Base-by-base conservation (phyloP, 1,140 invertebrate genomes). In the Daktulosphaira vitifoliae region DNA sequence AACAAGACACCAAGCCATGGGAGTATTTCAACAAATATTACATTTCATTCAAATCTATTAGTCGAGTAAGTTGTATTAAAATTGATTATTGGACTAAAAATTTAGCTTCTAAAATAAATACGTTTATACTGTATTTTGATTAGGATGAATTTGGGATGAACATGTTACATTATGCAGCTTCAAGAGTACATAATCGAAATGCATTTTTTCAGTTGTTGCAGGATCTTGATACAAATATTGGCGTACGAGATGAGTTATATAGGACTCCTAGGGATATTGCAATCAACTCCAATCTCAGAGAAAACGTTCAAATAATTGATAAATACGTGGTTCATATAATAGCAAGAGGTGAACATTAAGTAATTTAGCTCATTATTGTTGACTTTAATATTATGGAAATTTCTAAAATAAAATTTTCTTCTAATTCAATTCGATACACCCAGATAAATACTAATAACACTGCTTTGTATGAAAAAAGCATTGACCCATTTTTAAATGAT, bases 141-240 rank as follows among this genome's bases (percentile, higher is more conserved):
- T 65, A 89, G 86, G 89, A 92, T 69, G 89, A 92, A 72, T 85
- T 90, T 68, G 90, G 90, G 0, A 88, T 92, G 73, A 90, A 84
- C 48, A 85, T 91, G 78, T 74, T 93, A n/a, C 91, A 94, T 74
- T 91, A 90, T 74, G 88, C 89, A 2, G 87, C 87, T 0, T 82
- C 85, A 0, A 79, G 88, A 18, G 80, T 86, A 1, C 88, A 90
- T 73, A 81, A 84, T 0, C 80, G 85, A 33, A 86, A 88, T 65
- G 86, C 84, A 0, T 76, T 92, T 6, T 85, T 86, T 71, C 83
- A 89, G 65, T 74, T 91, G 2, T 77, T 93, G 0, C 79, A 87
- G 71, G 88, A 92, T 71, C 81, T 85, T 0, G 83, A 85, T 67
- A 81, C 88, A 15, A 89, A 87, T 71, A 76, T 92, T 37, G 86